These are phyloP conservation scores for Neosilurus hyrtlii DNA, from an alignment of 2,797 vertebrate species.

Conservation along the genomic window DNA sequence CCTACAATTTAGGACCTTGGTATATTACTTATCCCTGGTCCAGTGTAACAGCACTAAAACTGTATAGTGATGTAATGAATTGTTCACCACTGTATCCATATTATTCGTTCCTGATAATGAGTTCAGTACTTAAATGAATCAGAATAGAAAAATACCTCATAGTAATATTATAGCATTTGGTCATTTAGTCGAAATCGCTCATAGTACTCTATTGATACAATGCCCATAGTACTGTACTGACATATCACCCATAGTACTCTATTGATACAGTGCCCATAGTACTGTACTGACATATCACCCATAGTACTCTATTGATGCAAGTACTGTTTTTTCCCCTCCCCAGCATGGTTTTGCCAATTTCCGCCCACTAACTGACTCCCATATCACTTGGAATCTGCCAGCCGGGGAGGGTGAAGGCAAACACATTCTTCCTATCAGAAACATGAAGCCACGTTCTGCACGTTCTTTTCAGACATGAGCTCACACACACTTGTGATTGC, in stretches of 20 bases:
- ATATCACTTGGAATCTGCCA: background rate
- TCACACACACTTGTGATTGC: background rate
- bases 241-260: background rate
- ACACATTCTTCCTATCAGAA: background rate
- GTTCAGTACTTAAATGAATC: background rate
- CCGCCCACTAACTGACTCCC: background rate
- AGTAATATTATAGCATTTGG: background rate
- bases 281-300: too few relatives aligned
- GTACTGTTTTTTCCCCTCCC: background rate
- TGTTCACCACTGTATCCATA: background rate
- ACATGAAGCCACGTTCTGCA: background rate
- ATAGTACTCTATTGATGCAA: background rate
- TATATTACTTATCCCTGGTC: background rate
- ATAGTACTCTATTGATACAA: too few relatives aligned
- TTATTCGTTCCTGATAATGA: background rate
- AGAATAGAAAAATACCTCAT: background rate
- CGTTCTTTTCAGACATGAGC: background rate
- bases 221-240: too few relatives aligned
- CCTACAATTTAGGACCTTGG: background rate
- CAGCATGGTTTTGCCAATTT: background rate
- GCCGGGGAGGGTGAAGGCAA: background rate
- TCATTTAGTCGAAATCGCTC: background rate
- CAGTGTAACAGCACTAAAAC: background rate
- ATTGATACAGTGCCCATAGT: background rate
- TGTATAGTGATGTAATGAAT: background rate